Evolutionary conservation across 2,888 invertebrate genomes (phyloP), one percentile per base, ranked within the genome.

Genomic region (Oscheius myriophilus): DNA sequence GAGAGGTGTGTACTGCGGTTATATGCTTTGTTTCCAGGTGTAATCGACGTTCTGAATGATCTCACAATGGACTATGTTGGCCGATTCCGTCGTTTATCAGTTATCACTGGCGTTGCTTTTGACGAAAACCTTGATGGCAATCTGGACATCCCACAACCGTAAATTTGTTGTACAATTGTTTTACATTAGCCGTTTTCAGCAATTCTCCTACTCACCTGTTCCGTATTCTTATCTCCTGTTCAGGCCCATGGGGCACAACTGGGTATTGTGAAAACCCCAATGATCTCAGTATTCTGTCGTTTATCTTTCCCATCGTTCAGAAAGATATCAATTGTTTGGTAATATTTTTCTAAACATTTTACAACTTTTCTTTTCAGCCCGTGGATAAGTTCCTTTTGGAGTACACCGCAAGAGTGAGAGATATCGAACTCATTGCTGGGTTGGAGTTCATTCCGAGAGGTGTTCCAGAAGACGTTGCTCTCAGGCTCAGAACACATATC

Each of bases 81-180:
- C 39, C 69, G 65, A 16, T 77, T 67, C 53, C 61, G 61, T n/a
- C 65, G 71, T 18, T 51, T 77, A 42, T 68, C 62, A 12, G 70
- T 70, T 0, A 73, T 77, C 11, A 62, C 68, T 11, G 74, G 77
- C 52, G 55, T 67, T 1, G 71, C 73, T 16, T 57, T 62, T 16
- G 74, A 77, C 65, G 11, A 18, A 16, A 55, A 74, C 64, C 65
- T 61, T 16, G 75, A 77, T 61, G 77, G 77, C 9, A 41, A 61
- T 14, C 33, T 21, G 21, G 67, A 67, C 33, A 16, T 43, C 1
- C 26, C 42, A 14, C 53, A 18, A 53, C 39, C n/a, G 63, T 63
- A 53, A 39, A 49, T 18, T 7, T 9, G 33, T 43, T 43, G 14
- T n/a, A 7, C 1, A 23, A 41, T 14, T 25, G 41, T 18, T 18